Evolutionary conservation across 64 coral and sea anemone species (phyloP).

Genomic region (Stichodactyla helianthus): DNA sequence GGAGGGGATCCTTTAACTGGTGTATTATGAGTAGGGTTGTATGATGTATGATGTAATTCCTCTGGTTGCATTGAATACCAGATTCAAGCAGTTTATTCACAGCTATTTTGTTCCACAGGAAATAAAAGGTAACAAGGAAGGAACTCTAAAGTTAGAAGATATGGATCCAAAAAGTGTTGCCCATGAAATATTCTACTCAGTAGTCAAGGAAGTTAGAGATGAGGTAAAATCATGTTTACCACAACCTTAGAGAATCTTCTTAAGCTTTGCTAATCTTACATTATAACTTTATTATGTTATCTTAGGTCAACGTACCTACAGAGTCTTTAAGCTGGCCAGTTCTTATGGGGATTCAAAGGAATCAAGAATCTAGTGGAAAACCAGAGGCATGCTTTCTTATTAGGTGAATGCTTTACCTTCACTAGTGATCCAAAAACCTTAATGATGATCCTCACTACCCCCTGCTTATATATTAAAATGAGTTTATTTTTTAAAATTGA

Average conservation of each 20-base stretch:
- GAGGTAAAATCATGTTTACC: constrained; percentile 42
- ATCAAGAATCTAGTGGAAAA: constrained; percentile 56
- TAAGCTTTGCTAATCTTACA: background rate
- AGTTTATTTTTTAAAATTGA: too few species aligned
- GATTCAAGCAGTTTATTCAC: background rate
- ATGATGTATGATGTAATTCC: too few species aligned
- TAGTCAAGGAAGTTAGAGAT: constrained; percentile 77
- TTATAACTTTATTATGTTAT: background rate
- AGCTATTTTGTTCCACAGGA: constrained; percentile 22
- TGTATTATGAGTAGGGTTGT: too few species aligned
- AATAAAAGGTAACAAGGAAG: constrained; percentile 6
- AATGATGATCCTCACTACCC: too few species aligned
- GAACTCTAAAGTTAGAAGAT: constrained; percentile 29
- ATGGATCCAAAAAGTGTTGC: constrained; percentile 57
- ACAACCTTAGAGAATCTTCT: background rate
- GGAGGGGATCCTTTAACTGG: too few species aligned
- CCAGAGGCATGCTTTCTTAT: constrained; percentile 78
- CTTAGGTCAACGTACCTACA: constrained; percentile 71
- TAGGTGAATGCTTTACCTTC: constrained; percentile 12
- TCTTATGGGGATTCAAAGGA: constrained; percentile 66
- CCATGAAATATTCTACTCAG: constrained; percentile 71
- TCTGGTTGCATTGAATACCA: too few species aligned
- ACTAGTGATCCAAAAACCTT: background rate
- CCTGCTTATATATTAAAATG: too few species aligned
- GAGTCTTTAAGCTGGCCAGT: constrained; percentile 61